Conservation (phyloP, 1,140 invertebrate species). For the Zeugodacus cucurbitae region DNA sequence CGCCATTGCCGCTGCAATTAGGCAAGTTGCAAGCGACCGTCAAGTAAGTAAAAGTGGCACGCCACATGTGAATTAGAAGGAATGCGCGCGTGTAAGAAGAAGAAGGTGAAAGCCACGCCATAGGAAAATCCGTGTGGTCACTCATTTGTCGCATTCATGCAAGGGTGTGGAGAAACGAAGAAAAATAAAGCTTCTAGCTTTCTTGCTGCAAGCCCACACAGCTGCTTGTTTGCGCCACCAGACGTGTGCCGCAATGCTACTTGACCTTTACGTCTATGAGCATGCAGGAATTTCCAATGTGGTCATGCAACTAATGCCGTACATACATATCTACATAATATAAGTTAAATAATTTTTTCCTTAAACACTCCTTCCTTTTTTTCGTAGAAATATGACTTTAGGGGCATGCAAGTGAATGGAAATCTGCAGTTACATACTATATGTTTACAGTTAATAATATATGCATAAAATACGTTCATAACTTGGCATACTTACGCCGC, state of each 20-base stretch:
- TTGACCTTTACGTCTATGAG: slow-evolving; percentile 43
- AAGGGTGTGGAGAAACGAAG: not conserved
- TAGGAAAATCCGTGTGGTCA: not conserved
- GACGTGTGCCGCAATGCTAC: not conserved
- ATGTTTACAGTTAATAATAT: not conserved
- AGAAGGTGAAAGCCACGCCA: not conserved
- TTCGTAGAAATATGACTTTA: not conserved
- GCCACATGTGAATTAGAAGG: slow-evolving; percentile 11
- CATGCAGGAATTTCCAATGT: slow-evolving; percentile 42
- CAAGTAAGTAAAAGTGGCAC: slow-evolving; percentile 29
- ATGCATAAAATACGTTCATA: not conserved
- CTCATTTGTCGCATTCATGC: not conserved
- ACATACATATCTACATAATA: not conserved
- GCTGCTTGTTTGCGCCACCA: not conserved
- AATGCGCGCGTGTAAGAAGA: not conserved
- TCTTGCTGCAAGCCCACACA: not conserved
- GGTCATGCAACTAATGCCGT: not conserved
- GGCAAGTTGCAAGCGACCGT: not conserved
- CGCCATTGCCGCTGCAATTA: not conserved
- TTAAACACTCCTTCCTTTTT: not conserved
- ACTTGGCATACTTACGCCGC: slow-evolving; percentile 80
- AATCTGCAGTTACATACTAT: not conserved
- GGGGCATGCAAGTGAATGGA: not conserved
- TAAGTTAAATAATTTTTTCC: not conserved
- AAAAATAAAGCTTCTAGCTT: not conserved